Evolutionary conservation across 2,888 invertebrate species (phyloP), one percentile per base, ranked within the genome.

Genomic region (Cephonodes hylas): DNA sequence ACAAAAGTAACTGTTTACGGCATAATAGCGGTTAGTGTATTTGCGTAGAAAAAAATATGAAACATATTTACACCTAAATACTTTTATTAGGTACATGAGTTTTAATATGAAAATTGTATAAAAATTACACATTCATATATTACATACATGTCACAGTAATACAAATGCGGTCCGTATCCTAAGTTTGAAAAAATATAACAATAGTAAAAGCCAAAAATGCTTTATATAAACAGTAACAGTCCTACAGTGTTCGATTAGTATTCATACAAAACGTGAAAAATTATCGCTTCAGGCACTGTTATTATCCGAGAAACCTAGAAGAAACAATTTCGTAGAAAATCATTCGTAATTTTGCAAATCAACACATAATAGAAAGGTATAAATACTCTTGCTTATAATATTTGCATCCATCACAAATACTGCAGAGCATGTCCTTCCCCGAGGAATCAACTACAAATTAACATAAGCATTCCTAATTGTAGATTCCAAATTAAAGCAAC

Each of bases 31-130:
- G 88, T 90, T 91, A 91, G 87, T 89, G 82, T 85, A 84, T 79
- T 89, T 83, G 88, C 89, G 86, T 90, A 89, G 84, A 90, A 90
- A 90, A 87, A 89, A 85, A 87, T 86, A 88, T 86, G 89, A 88
- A 87, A 87, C 84, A 85, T 88, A 88, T 91, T 91, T 91, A 91
- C 91, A 92, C 80, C 83, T 90, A 89, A 83, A 81, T 83, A 85
- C 65, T 77, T 83, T 84, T 85, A 86, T 87, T 88, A 91, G 91
- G 89, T 91, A 92, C 90, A 91, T 81, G 88, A 91, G 88, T 89
- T 90, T 83, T 89, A 80, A 89, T 92, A 91, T 88, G 91, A 91
- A 92, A 91, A 89, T 87, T 84, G 92, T 92, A 92, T 90, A 91
- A 92, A 92, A 91, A 91, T 91, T 91, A 91, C 91, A 90, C 85